A percentile compares a stretch with the other conserved stretches of the same genome.
phyloP scores from a whole-genome alignment of 1,140 invertebrate genomes.

The Latrodectus geometricus region DNA sequence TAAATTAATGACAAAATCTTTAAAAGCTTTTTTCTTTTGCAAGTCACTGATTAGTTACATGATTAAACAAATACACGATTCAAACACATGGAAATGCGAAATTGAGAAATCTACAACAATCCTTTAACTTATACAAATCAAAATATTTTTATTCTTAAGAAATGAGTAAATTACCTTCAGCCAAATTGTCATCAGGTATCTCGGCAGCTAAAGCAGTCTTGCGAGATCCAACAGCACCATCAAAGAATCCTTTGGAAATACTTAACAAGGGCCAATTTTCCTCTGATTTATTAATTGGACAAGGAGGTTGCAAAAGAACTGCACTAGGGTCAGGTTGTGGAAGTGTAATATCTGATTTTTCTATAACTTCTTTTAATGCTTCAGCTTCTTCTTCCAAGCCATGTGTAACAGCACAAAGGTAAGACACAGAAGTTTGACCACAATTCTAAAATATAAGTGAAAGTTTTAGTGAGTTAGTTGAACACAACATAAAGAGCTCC shows the following conservation, averaged over 20 bases:
- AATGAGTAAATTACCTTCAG: constrained; percentile 50
- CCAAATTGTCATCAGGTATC: constrained; percentile 56
- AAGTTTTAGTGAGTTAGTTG: not conserved
- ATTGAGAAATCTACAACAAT: too few relatives aligned
- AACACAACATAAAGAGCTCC: too few relatives aligned
- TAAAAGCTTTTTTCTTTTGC: too few relatives aligned
- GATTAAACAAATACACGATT: too few relatives aligned
- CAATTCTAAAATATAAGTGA: constrained; percentile 70
- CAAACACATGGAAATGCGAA: too few relatives aligned
- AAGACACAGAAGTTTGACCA: constrained; percentile 82
- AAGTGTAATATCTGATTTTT: constrained; percentile 76
- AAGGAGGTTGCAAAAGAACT: constrained; percentile 84
- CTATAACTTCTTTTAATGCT: constrained; percentile 75
- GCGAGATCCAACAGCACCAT: constrained; percentile 66
- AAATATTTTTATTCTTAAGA: not conserved
- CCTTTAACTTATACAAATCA: too few relatives aligned
- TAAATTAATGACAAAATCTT: too few relatives aligned
- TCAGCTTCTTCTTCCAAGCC: constrained; percentile 85
- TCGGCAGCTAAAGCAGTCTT: constrained; percentile 59
- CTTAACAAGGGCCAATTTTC: constrained; percentile 97
- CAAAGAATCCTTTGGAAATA: constrained; percentile 78
- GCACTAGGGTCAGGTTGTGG: constrained; percentile 84
- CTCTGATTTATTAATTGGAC: constrained; percentile 88
- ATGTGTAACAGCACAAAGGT: constrained; percentile 95
- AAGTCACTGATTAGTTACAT: too few relatives aligned